Base-by-base conservation (phyloP, 2,888 invertebrate species). In the Leptopilina drosophilae region DNA sequence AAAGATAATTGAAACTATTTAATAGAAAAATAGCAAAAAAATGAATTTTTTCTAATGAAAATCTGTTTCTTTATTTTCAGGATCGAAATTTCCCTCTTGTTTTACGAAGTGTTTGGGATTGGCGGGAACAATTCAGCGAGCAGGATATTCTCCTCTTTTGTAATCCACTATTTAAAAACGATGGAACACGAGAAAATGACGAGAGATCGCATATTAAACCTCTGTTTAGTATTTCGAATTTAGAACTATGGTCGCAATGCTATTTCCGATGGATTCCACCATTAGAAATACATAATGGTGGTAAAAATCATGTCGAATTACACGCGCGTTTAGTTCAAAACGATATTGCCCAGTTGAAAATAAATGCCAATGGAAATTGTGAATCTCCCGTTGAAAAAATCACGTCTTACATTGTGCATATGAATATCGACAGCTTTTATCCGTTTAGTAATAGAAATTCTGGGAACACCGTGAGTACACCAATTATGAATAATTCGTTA, bases 211-310 rank as follows among this genome's bases (percentile, higher is more conserved):
- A 77, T 49, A 88, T 94, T 62, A 91, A 92, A 83, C 95, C 95
- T 3, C 89, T 93, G 86, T 91, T 91, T 81, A 92, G 92, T 0
- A 92, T 95, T 81, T 91, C 94, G 5, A 93, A 93, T 78, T 90
- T 96, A 85, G 95, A 95, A 82, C 91, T 98, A 65, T 98, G 98
- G 98, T 93, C 95, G 80, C 97, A 97, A 91, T 98, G 97, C 92
- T 98, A 97, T 92, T 96, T 97, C 90, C 95, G 98, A 46, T 98
- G 97, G 97, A 93, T 97, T 88, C 95, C 96, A 26, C 95, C 96
- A 26, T 93, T 97, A 7, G 97, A 98, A 92, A 95, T 96, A 81
- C 93, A 94, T 20, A 94, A 94, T 83, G 95, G 96, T 14, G 96
- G 96, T 0, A 91, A 90, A 83, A 94, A 94, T 84, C 95, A 95